Evolutionary conservation across 2,888 invertebrate species (phyloP).

Genomic region (Galeruca laticollis): DNA sequence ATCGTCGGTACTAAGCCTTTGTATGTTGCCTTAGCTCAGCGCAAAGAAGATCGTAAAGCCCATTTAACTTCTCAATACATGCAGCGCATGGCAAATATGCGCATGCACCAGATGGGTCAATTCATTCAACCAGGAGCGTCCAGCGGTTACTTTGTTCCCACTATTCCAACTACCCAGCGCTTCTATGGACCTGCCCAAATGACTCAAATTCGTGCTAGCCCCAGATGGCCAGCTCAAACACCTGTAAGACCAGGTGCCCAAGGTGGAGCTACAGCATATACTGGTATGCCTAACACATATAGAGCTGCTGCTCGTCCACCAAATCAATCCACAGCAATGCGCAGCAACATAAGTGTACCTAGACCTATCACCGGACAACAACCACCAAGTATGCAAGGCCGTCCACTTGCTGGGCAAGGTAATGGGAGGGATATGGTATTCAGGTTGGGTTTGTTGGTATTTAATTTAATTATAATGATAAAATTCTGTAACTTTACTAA

Average conservation of each 20-base stretch:
- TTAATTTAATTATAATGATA: neutral
- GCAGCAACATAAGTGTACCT: conserved; percentile 81
- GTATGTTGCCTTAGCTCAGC: conserved; percentile 98
- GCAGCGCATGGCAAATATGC: conserved; percentile 95
- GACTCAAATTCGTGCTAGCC: conserved; percentile 88
- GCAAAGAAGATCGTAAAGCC: conserved; percentile 98
- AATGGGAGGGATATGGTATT: conserved; percentile 8
- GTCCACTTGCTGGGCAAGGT: conserved; percentile 77
- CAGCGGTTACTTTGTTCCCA: conserved; percentile 91
- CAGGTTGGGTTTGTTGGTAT: conserved; percentile 2
- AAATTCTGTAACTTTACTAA: neutral
- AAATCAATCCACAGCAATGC: conserved; percentile 73
- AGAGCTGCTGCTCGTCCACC: conserved; percentile 62
- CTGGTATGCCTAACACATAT: conserved; percentile 72
- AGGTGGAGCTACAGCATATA: conserved; percentile 73
- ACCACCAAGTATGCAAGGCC: conserved; percentile 74
- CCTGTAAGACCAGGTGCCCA: conserved; percentile 81
- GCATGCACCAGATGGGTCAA: conserved; percentile 93
- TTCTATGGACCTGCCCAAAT: conserved; percentile 93
- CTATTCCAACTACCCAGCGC: conserved; percentile 90
- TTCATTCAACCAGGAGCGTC: conserved; percentile 85
- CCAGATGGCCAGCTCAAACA: conserved; percentile 88
- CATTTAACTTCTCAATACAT: conserved; percentile 98
- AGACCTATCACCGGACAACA: conserved; percentile 92
- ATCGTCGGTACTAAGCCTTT: conserved; percentile 97